phyloP scores from a whole-genome alignment of 2,888 invertebrate genomes.

The Muschampia plurimacula region DNA sequence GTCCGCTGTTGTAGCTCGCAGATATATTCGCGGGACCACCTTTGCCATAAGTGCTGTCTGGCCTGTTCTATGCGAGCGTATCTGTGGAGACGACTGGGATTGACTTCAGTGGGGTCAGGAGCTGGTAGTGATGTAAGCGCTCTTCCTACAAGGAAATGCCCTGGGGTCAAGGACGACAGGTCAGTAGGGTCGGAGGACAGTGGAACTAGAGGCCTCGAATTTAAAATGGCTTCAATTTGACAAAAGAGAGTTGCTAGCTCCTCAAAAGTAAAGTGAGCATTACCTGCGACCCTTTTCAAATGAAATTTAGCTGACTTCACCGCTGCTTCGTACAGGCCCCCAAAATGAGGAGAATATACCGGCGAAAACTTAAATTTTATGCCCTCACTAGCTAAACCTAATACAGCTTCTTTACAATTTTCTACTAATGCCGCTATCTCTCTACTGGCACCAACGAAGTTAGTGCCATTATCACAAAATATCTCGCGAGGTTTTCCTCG shows the following conservation, averaged over 20 bases:
- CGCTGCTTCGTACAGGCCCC: background rate
- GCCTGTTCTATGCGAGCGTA: constrained; percentile 17
- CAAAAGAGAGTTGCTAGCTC: background rate
- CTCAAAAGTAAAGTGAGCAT: background rate
- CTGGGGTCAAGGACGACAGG: background rate
- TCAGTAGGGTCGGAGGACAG: background rate
- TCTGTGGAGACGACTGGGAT: constrained; percentile 17
- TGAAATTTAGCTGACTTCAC: constrained; percentile 1
- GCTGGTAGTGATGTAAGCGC: background rate
- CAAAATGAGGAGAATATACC: background rate
- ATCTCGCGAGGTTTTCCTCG: background rate
- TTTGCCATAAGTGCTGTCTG: constrained; percentile 6
- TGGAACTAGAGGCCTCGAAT: background rate
- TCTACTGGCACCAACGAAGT: background rate
- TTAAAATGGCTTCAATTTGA: background rate
- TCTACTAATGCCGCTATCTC: background rate
- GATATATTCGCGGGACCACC: constrained; percentile 30
- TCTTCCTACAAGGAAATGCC: background rate
- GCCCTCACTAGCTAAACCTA: background rate
- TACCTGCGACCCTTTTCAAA: background rate
- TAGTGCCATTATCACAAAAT: background rate
- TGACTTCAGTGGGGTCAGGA: constrained; percentile 1
- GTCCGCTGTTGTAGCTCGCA: constrained; percentile 29
- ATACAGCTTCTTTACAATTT: background rate
- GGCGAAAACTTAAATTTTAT: background rate